Percentiles rank a stretch among this genome's conserved stretches.
These are phyloP conservation scores for Eudyptes chrysolophus DNA, from an alignment of 2,113 vertebrate genomes.

Conservation along the genomic window DNA sequence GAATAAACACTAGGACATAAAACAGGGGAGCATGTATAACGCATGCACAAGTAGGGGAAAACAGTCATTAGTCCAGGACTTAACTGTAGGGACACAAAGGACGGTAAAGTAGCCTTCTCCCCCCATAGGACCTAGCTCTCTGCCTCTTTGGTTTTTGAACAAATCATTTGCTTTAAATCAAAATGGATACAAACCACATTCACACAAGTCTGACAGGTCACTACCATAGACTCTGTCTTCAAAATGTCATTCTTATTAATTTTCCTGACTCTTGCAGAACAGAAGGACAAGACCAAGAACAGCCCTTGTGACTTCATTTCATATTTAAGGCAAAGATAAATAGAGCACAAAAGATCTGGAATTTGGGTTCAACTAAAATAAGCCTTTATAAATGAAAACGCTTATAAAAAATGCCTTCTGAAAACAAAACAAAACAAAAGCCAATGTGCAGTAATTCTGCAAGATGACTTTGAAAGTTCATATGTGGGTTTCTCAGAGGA, in stretches of 20 bases:
- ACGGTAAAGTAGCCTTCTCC: background rate
- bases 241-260: background rate
- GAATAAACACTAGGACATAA: background rate
- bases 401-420: background rate
- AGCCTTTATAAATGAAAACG: background rate
- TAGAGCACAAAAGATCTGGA: background rate
- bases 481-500: background rate
- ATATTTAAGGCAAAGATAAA: background rate
- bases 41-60: background rate
- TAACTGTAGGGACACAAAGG: background rate
- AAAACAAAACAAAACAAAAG: background rate
- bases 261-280: background rate
- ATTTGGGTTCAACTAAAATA: background rate
- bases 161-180: background rate
- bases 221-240: background rate
- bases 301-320: background rate
- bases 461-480: background rate
- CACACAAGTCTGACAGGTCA: background rate
- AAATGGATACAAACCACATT: background rate
- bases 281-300: background rate
- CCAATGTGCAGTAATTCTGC: background rate
- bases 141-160: background rate
- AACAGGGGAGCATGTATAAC: background rate
- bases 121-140: background rate
- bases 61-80: background rate